phyloP scores from a whole-genome alignment of 1,140 invertebrate genomes.

The Formica selysi region DNA sequence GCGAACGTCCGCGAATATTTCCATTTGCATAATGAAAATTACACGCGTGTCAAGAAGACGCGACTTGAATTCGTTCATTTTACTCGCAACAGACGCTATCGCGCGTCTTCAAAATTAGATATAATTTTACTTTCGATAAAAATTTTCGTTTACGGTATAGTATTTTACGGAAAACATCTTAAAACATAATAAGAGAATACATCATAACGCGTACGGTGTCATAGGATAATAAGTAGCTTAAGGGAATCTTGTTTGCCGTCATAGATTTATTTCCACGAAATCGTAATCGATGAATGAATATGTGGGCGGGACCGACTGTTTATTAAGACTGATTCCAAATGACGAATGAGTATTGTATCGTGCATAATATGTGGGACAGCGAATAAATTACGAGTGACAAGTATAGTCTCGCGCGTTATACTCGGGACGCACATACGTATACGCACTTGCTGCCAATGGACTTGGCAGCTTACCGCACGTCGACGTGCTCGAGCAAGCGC shows the following conservation, averaged over 20 bases:
- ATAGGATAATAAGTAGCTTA: neutral
- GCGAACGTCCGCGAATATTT: slow-evolving; percentile 68
- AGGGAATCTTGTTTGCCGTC: slow-evolving; percentile 24
- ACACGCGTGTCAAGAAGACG: slow-evolving; percentile 15
- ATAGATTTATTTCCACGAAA: slow-evolving; percentile 68
- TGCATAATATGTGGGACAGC: slow-evolving; percentile 67
- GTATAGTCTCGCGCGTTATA: slow-evolving; percentile 37
- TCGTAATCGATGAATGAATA: slow-evolving; percentile 42
- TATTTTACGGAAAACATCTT: neutral
- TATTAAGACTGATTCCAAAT: slow-evolving; percentile 79
- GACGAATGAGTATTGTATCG: slow-evolving; percentile 66
- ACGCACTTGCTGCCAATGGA: slow-evolving; percentile 35
- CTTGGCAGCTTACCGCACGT: slow-evolving; percentile 49
- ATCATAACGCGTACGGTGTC: neutral
- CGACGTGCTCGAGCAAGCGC: slow-evolving; percentile 52
- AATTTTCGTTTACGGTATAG: neutral
- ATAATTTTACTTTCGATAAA: slow-evolving; percentile 37
- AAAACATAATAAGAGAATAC: no score
- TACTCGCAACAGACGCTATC: neutral
- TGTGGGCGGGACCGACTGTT: slow-evolving; percentile 70
- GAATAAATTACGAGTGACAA: slow-evolving; percentile 61
- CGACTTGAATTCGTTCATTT: slow-evolving; percentile 22
- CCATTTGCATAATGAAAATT: slow-evolving; percentile 74
- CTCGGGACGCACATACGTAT: neutral
- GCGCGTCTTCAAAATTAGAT: slow-evolving; percentile 14